Percentiles rank a stretch among this genome's conserved stretches.
phyloP scores from a whole-genome alignment of 1,140 invertebrate species.

The Epicauta chinensis region DNA sequence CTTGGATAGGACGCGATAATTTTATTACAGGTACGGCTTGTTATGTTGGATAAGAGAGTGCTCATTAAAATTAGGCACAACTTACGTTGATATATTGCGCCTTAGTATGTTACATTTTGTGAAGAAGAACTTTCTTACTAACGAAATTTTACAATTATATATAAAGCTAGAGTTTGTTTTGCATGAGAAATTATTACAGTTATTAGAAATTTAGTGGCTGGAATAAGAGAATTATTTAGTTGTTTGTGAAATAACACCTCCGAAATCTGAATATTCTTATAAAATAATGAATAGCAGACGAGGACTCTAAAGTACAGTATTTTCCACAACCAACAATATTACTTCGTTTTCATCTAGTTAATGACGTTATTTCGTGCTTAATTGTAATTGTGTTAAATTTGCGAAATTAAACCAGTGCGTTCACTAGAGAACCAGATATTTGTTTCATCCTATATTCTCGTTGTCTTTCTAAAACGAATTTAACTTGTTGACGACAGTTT shows the following conservation, averaged over 20 bases:
- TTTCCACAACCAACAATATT: not conserved
- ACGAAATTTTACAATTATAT: too few relatives aligned
- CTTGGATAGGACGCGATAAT: constrained; percentile 19
- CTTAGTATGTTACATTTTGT: too few relatives aligned
- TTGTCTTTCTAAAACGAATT: not conserved
- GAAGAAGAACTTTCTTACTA: too few relatives aligned
- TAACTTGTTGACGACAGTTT: constrained; percentile 19
- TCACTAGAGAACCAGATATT: not conserved
- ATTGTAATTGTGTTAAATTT: constrained; percentile 27
- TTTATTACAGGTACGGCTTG: constrained; percentile 25
- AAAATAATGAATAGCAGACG: too few relatives aligned
- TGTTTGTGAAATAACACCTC: too few relatives aligned
- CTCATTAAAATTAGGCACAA: constrained; percentile 22
- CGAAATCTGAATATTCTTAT: too few relatives aligned
- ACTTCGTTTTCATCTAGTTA: constrained; percentile 20
- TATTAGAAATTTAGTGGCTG: too few relatives aligned
- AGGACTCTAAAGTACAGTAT: too few relatives aligned
- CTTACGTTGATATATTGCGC: not conserved
- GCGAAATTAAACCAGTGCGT: constrained; percentile 24
- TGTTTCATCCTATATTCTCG: too few relatives aligned
- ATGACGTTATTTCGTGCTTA: constrained; percentile 25
- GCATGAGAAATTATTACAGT: too few relatives aligned
- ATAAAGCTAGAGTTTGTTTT: too few relatives aligned
- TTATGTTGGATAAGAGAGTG: constrained; percentile 18
- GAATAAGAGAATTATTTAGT: too few relatives aligned